Base-by-base conservation (phyloP, 2,888 invertebrate species). In the Ophion ellenae region DNA sequence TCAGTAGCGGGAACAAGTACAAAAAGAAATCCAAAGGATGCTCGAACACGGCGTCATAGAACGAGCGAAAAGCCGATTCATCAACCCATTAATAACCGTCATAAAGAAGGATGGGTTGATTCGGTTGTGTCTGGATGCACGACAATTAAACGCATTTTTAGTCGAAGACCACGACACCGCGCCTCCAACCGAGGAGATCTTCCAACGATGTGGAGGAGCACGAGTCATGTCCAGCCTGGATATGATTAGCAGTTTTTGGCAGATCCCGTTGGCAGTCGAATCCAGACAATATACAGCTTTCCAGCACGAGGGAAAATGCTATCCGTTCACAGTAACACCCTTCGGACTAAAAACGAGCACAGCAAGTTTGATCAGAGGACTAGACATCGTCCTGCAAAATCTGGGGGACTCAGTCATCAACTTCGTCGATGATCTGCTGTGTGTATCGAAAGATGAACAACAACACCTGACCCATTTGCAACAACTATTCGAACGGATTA, bases 381-480 rank as follows among this genome's bases (percentile, higher is more conserved):
- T 40, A 5, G 40, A 40, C 40, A 9, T 40, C 7, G 40, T 40
- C 5, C 0, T 40, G 0, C 40, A 40, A 40, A 9, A 73, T 0
- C 0, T 79, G 11, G 73, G 80, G 0, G 40, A 76, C 17, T 14
- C 45, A 0, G 40, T 78, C 2, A 17, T 87, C 11, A 70, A 85
- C 11, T 87, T 86, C 14, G 84, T 84, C 0, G 87, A 84, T 10
- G 84, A 86, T 10, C 64, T 83, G 1, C 70, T 86, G 0, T 61
- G 75, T 1, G 57, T 78, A 14, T 84, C 85, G 11, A 24, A 47
- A n/a, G 5, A 2, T 2, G 28, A 57, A 1, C 47, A 71, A 0
- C 45, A 69, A 11, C 82, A 86, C 7, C 14, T 82, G 2, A 9
- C 74, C 7, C 85, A 90, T 32, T 61, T 90, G 11, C 61, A 80